Percentiles rank a stretch among this genome's conserved stretches.
Evolutionary conservation across 92 coral and sea anemone genomes (phyloP).

Genomic region (Muricea muricata): DNA sequence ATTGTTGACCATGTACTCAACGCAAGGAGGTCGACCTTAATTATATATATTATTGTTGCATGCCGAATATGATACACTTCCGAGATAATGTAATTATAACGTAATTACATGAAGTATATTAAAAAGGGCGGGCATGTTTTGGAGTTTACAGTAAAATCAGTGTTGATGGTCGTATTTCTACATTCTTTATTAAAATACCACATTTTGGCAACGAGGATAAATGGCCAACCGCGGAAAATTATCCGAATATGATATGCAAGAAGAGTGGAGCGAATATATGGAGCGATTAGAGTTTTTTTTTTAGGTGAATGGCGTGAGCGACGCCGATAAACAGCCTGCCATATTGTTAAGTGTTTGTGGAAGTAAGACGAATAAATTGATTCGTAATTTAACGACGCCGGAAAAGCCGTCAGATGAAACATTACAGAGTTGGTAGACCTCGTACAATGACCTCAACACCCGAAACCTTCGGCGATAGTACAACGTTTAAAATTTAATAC

Average conservation of each 20-base stretch:
- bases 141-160: no score
- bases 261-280: constrained; percentile 50
- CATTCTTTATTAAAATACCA: neutral
- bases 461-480: constrained; percentile 45
- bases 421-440: constrained; percentile 42
- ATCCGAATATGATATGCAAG: constrained; percentile 29
- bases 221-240: constrained; percentile 21
- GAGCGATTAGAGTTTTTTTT: constrained; percentile 42
- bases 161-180: no score
- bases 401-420: constrained; percentile 38
- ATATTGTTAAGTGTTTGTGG: constrained; percentile 48
- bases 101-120: no score
- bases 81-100: no score
- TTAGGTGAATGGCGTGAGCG: constrained; percentile 41
- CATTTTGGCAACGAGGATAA: constrained; percentile 49
- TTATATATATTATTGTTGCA: no score
- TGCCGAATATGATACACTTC: no score
- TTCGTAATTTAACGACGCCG: constrained; percentile 48
- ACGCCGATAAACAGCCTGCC: constrained; percentile 51
- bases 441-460: constrained; percentile 35
- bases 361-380: constrained; percentile 53
- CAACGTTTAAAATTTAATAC: constrained; percentile 62
- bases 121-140: no score
- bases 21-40: neutral
- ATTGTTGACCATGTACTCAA: neutral